These are phyloP conservation scores for Ochotona curzoniae DNA, from an alignment of 2,113 vertebrate genomes.

Conservation along the genomic window DNA sequence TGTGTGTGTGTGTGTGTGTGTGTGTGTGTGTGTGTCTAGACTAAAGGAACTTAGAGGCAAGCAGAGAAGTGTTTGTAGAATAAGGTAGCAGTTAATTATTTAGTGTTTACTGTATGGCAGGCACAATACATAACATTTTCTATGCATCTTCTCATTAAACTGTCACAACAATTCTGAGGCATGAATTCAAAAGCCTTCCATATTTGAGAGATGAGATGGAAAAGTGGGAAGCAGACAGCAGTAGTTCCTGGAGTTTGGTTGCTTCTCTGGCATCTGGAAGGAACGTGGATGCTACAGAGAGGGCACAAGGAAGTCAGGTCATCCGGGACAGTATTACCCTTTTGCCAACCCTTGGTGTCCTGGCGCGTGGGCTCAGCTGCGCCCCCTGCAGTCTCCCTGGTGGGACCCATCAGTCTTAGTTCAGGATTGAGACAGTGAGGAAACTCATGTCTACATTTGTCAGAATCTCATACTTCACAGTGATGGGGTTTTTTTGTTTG, in stretches of 20 bases:
- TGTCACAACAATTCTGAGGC: background rate
- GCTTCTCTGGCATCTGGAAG: background rate
- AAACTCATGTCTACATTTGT: background rate
- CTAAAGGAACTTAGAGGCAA: background rate
- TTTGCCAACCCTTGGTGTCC: background rate
- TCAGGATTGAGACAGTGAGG: background rate
- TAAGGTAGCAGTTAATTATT: background rate
- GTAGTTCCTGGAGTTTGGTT: background rate
- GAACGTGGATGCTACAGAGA: background rate
- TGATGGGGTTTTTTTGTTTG: no score
- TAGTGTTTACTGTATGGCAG: background rate
- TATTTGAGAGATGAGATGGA: background rate
- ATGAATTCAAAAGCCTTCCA: background rate
- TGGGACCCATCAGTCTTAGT: background rate
- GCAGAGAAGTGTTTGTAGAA: background rate
- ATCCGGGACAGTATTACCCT: background rate
- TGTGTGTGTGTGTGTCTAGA: no score
- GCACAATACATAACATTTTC: background rate
- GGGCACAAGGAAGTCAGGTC: no score
- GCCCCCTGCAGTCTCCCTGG: background rate
- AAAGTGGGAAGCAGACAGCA: background rate
- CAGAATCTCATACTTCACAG: background rate
- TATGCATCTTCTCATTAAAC: background rate
- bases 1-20: no score
- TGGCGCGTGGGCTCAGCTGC: fast-evolving